Conservation (phyloP, 2,797 vertebrate species). For the Phrynocephalus guinanensis region DNA sequence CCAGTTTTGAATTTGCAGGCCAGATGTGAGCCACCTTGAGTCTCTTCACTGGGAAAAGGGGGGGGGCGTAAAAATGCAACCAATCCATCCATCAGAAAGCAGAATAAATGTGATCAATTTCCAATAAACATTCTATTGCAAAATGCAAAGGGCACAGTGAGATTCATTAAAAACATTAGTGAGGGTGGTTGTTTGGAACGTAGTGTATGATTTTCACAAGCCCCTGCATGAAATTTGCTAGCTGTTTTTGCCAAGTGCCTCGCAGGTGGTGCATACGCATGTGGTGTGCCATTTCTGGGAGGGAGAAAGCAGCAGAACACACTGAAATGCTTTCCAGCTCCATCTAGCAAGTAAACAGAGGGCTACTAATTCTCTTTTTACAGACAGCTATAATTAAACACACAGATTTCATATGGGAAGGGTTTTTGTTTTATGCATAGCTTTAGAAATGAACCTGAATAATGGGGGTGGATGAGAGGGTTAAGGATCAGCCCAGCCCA, state of each 20-base stretch:
- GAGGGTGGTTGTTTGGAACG: background rate
- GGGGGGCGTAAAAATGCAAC: too few species aligned
- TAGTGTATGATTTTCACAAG: background rate
- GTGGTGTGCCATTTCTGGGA: background rate
- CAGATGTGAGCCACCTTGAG: background rate
- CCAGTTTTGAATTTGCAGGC: background rate
- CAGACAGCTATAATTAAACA: constrained; percentile 12
- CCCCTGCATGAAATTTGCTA: constrained; percentile 13
- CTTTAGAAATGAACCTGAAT: constrained; percentile 6
- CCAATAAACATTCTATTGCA: background rate
- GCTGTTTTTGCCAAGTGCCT: background rate
- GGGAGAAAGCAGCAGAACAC: background rate
- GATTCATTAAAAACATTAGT: background rate
- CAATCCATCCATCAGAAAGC: too few species aligned
- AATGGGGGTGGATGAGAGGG: background rate
- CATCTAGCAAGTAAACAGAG: background rate
- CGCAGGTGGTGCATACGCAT: background rate
- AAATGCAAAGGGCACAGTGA: background rate
- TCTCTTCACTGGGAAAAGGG: too few species aligned
- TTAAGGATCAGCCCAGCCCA: background rate
- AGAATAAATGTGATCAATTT: background rate
- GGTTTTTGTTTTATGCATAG: constrained; percentile 2
- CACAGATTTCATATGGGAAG: constrained; percentile 22
- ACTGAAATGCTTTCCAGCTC: constrained; percentile 9
- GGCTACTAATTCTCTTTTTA: background rate